Base-by-base conservation (phyloP, 30 jellyfish, hydroid and myxozoan genomes). In the Aurelia aurita complex sp. Pacific region DNA sequence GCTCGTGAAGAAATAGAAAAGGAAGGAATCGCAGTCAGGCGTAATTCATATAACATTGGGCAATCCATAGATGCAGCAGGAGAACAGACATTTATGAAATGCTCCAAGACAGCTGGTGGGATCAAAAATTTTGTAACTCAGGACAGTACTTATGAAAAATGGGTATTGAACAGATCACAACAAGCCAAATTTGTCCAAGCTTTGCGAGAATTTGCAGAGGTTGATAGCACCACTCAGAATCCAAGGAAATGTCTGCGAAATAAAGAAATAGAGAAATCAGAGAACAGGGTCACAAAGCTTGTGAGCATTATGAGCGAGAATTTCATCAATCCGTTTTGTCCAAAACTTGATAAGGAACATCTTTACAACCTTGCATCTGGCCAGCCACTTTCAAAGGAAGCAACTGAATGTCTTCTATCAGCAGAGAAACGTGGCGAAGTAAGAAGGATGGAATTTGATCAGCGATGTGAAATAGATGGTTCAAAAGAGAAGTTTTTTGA, bases 151-250 rank as follows among this genome's bases (percentile, higher is more conserved):
- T 23, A 23, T 23, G 29, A 23, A 23, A 23, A 23, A 23, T 23
- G 29, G 29, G 29, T 81, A 52, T 64, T 68, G 35, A 67, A 54
- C 43, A 67, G 91, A 64, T 64, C 91, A 81, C 67, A 54, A 18
- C 89, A 81, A 81, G 91, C 84, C 75, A 81, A 69, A 51, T 66
- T 81, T 59, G 86, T 81, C 50, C 79, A 81, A 53, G 91, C 83
- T 68, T 71, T 81, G 53, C 74, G 83, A 68, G 78, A 64, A 16
- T 66, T n/a, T 78, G 78, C 80, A 62, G 91, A 81, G 67, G 65
- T 81, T 23, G 91, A 67, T 55, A 69, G 77, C 75, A 81, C 69
- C 18, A 54, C 83, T 50, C 66, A 67, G 67, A 68, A 81, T 55
- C 91, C 91, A 69, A 67, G 91, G 67, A 81, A 81, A 81, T 81